phyloP scores from a whole-genome alignment of 2,113 vertebrate genomes.

The Eudyptes chrysolophus region DNA sequence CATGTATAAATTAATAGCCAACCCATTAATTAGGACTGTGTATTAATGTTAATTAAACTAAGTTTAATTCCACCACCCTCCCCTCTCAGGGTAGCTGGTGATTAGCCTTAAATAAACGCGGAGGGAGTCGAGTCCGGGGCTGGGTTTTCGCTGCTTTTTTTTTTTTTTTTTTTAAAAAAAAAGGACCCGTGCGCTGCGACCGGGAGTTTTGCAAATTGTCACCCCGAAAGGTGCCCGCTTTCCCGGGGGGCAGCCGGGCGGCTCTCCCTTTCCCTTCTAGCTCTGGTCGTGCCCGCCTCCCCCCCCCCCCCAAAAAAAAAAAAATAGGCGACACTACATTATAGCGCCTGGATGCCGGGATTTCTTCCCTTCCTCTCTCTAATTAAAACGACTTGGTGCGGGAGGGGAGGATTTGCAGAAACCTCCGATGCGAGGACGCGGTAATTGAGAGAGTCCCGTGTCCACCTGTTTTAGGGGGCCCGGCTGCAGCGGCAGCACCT shows the following conservation, averaged over 20 bases:
- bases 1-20: conserved; percentile 64
- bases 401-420: conserved; percentile 66
- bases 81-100: conserved; percentile 39
- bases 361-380: conserved; percentile 3
- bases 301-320: too few species aligned
- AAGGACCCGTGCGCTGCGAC: not conserved
- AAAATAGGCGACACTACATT: not conserved
- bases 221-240: not conserved
- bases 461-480: conserved; percentile 88
- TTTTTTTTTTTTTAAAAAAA: not conserved
- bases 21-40: conserved; percentile 65
- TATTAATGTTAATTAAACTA: conserved; percentile 69
- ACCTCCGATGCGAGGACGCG: conserved; percentile 71
- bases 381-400: conserved; percentile 31
- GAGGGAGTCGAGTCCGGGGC: conserved; percentile 2
- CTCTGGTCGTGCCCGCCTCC: not conserved
- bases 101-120: conserved; percentile 61
- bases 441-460: conserved; percentile 83
- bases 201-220: not conserved
- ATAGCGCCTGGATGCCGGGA: not conserved
- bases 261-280: not conserved
- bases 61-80: conserved; percentile 59
- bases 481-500: conserved; percentile 79
- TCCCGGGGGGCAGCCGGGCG: not conserved
- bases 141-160: not conserved